Percentiles rank a stretch among this genome's conserved stretches.
phyloP scores from a whole-genome alignment of 2,888 invertebrate genomes.

The Alitta virens region DNA sequence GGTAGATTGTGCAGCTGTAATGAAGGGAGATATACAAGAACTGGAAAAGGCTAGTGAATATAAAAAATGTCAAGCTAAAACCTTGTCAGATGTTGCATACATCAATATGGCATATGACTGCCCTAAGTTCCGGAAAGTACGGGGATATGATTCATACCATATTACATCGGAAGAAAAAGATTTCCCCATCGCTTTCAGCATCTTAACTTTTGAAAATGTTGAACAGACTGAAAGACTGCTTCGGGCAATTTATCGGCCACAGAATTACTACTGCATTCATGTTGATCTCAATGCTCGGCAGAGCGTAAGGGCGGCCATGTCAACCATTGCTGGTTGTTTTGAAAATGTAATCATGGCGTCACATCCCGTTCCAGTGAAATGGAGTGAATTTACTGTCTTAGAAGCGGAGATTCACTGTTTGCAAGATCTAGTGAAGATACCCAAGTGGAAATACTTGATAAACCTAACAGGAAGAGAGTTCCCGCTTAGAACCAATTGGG shows the following conservation, averaged over 20 bases:
- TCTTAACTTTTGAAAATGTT: conserved; percentile 35
- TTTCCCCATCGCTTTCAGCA: conserved; percentile 43
- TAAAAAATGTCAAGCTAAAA: neutral
- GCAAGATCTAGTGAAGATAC: conserved; percentile 15
- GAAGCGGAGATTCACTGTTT: conserved; percentile 29
- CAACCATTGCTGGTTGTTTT: conserved; percentile 34
- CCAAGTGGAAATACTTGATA: conserved; percentile 28
- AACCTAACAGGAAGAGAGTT: conserved; percentile 31
- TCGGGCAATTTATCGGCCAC: conserved; percentile 44
- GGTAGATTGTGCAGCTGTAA: conserved; percentile 15
- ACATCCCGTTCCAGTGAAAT: conserved; percentile 31
- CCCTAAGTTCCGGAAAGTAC: conserved; percentile 2
- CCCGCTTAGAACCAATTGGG: conserved; percentile 29
- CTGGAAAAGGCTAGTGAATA: neutral
- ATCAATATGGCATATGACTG: conserved; percentile 11
- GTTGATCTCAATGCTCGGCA: conserved; percentile 41
- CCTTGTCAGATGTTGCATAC: conserved; percentile 1
- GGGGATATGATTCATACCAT: conserved; percentile 8
- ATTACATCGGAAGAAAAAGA: conserved; percentile 29
- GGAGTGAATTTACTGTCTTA: conserved; percentile 28
- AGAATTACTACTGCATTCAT: conserved; percentile 52
- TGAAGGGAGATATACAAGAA: conserved; percentile 3
- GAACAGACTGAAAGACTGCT: conserved; percentile 44
- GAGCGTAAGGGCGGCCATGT: conserved; percentile 29
- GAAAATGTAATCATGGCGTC: conserved; percentile 40